These are phyloP conservation scores for Oscheius sp. DNA, from an alignment of 2,888 invertebrate species.

Conservation along the genomic window DNA sequence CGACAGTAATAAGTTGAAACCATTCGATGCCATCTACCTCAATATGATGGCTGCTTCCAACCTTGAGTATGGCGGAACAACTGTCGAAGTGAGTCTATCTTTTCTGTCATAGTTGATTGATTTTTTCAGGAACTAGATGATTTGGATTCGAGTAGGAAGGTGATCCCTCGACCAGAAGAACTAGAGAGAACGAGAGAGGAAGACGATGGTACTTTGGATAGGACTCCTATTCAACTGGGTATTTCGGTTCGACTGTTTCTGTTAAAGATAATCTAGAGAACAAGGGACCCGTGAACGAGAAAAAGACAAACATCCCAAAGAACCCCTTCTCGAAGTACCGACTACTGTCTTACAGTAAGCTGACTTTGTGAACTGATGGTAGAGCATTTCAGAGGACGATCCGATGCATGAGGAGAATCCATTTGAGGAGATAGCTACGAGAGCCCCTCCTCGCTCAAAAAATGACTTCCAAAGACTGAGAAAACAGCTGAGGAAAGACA, in stretches of 20 bases:
- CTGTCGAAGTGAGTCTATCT: slow-evolving; percentile 45
- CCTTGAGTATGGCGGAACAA: slow-evolving; percentile 60
- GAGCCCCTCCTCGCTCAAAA: slow-evolving; percentile 49
- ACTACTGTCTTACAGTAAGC: slow-evolving; percentile 4
- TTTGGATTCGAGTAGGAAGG: slow-evolving; percentile 49
- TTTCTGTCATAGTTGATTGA: not conserved
- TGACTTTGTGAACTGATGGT: not conserved
- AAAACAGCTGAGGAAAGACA: slow-evolving; percentile 39
- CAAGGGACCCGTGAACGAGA: slow-evolving; percentile 5
- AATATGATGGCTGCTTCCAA: slow-evolving; percentile 63
- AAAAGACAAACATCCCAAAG: not conserved
- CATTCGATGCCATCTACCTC: slow-evolving; percentile 61
- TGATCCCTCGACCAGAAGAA: slow-evolving; percentile 46
- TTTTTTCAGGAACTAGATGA: slow-evolving; percentile 50
- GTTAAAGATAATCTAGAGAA: slow-evolving; percentile 14
- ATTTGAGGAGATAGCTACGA: slow-evolving; percentile 58
- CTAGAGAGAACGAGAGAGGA: slow-evolving; percentile 46
- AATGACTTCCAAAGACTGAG: slow-evolving; percentile 41
- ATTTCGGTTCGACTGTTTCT: not conserved
- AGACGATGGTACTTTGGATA: slow-evolving; percentile 46
- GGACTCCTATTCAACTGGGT: slow-evolving; percentile 26
- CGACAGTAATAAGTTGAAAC: slow-evolving; percentile 58
- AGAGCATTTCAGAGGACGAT: slow-evolving; percentile 14
- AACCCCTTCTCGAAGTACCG: slow-evolving; percentile 1
- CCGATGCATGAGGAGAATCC: slow-evolving; percentile 47